Percentiles rank a stretch among this genome's conserved stretches.
Conservation (phyloP, 1,140 invertebrate species). For the Dendroctonus ponderosae region DNA sequence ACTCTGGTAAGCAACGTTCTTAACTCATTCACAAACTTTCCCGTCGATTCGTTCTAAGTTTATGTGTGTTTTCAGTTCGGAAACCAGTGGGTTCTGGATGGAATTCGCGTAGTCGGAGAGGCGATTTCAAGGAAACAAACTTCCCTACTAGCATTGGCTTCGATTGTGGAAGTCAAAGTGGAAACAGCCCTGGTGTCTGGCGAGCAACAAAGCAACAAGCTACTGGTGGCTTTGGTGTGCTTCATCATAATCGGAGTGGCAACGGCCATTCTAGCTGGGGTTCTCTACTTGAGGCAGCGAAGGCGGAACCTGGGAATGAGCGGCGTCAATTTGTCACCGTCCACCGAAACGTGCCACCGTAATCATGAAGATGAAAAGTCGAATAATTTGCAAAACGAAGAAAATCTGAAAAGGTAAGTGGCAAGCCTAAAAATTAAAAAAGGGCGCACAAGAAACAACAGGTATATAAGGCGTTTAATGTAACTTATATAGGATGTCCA, state of each 20-base stretch:
- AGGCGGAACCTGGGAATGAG: slow-evolving; percentile 56
- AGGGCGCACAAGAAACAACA: too few relatives aligned
- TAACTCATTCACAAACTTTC: neutral
- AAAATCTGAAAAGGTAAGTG: slow-evolving; percentile 65
- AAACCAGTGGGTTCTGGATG: slow-evolving; percentile 60
- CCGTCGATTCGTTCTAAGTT: slow-evolving; percentile 8
- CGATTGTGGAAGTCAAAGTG: slow-evolving; percentile 77
- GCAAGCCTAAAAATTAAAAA: too few relatives aligned
- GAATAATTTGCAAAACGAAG: slow-evolving; percentile 86
- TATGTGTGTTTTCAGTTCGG: slow-evolving; percentile 52
- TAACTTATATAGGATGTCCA: too few relatives aligned
- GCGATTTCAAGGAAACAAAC: slow-evolving; percentile 66
- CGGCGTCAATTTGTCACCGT: slow-evolving; percentile 56
- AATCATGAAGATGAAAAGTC: slow-evolving; percentile 81
- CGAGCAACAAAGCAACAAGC: slow-evolving; percentile 54
- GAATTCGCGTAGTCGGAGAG: slow-evolving; percentile 66
- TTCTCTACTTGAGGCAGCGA: slow-evolving; percentile 57
- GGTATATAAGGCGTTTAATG: too few relatives aligned
- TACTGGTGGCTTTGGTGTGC: slow-evolving; percentile 54
- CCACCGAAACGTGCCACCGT: slow-evolving; percentile 59
- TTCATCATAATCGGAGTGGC: slow-evolving; percentile 56
- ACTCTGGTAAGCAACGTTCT: slow-evolving; percentile 65
- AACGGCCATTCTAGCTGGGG: slow-evolving; percentile 50
- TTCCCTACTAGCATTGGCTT: slow-evolving; percentile 64
- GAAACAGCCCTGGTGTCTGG: slow-evolving; percentile 67